These are phyloP conservation scores for Parnassius smintheus DNA, from an alignment of 2,888 invertebrate species.

Conservation along the genomic window DNA sequence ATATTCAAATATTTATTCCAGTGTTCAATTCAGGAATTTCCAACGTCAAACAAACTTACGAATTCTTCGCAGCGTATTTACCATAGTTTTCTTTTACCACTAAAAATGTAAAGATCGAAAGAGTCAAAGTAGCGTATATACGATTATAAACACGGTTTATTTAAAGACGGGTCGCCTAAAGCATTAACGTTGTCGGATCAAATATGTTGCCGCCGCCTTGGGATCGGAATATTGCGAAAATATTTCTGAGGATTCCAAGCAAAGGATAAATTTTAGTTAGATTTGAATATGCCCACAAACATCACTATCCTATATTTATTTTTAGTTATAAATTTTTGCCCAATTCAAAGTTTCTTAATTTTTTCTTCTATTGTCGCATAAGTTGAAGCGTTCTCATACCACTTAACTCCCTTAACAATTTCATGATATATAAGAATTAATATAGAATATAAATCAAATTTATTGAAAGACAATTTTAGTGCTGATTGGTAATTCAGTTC, in stretches of 20 bases:
- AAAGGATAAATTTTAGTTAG: neutral
- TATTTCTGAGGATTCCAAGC: neutral
- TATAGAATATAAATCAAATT: too few species aligned
- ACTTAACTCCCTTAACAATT: too few species aligned
- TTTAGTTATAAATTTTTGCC: neutral
- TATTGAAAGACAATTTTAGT: too few species aligned
- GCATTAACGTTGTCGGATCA: slow-evolving; percentile 4
- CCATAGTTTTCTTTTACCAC: neutral
- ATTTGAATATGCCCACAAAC: too few species aligned
- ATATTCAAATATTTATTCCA: too few species aligned
- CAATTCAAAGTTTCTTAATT: too few species aligned
- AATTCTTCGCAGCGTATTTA: neutral
- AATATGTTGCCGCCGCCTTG: neutral
- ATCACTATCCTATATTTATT: too few species aligned
- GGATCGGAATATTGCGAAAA: neutral
- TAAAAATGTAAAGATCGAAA: neutral
- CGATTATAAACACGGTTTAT: neutral
- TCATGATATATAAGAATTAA: too few species aligned
- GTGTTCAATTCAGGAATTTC: too few species aligned
- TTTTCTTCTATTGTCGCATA: too few species aligned
- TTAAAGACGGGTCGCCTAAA: neutral
- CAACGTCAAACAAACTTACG: neutral
- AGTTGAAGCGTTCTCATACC: too few species aligned
- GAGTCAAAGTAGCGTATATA: slow-evolving; percentile 1
- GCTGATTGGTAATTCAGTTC: too few species aligned